Evolutionary conservation across 1,140 invertebrate genomes (phyloP), one percentile per base, ranked within the genome.

Genomic region (Eriocheir sinensis): DNA sequence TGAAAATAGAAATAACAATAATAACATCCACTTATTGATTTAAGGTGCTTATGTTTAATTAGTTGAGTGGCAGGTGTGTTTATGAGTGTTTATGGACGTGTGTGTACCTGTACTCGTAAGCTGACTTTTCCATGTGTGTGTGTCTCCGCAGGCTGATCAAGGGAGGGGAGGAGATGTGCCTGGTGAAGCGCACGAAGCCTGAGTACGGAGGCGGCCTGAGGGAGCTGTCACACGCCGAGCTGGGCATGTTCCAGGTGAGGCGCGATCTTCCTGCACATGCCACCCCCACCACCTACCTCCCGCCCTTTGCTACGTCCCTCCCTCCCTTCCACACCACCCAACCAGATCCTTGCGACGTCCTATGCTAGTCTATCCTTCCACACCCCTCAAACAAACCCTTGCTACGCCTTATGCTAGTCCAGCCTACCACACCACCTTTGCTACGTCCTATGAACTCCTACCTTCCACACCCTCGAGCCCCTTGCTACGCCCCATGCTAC

Each of bases 241-340:
- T 94, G 72, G 94, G 83, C n/a, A 91, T 94, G 34, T 94, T 94
- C 72, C 94, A 94, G 94, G 94, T 94, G 38, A 88, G 89, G n/a
- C n/a, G n/a, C n/a, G n/a, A n/a, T n/a, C n/a, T n/a, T n/a, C n/a
- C n/a, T n/a, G n/a, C n/a, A 3, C 8, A 9, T n/a, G 44, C 27
- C 89, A 27, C 27, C 2, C 0, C 86, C 86, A 12, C 86, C 30
- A 21, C 83, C 86, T 41, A 17, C 86, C 40, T 32, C 40, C 86
- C 40, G 8, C 40, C 30, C 15, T 3, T 44, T 32, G 12, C 36
- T 15, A 27, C 40, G 3, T 36, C 89, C 89, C 8, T 8, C 81
- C 8, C 81, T 34, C 81, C 8, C 30, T 34, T 8, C 81, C 81
- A 83, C 81, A 83, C 9, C 30, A 9, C 17, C 32, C 12, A 8